These are phyloP conservation scores for Sebastes iracundus DNA, from an alignment of 2,797 vertebrate species.

Conservation along the genomic window DNA sequence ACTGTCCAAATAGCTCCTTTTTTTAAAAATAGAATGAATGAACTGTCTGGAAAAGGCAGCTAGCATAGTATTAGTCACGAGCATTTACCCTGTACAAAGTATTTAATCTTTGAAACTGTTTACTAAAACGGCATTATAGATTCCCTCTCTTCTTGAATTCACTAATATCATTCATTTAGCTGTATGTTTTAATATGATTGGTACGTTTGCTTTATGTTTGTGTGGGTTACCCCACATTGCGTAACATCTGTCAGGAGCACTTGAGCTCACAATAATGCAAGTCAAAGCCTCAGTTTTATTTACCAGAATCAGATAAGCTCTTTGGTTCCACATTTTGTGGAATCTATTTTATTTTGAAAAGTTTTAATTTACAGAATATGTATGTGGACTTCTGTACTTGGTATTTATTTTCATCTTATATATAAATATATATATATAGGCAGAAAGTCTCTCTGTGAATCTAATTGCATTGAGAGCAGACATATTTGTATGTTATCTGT, in stretches of 20 bases:
- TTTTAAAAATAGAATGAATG: background rate
- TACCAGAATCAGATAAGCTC: constrained; percentile 78
- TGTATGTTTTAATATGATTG: constrained; percentile 37
- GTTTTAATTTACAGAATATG: constrained; percentile 60
- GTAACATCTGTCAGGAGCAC: constrained; percentile 32
- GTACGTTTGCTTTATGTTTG: constrained; percentile 29
- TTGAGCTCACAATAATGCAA: constrained; percentile 14
- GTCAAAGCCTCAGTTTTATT: constrained; percentile 61
- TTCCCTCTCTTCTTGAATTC: constrained; percentile 34
- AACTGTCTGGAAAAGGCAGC: constrained; percentile 21
- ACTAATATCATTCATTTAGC: constrained; percentile 49
- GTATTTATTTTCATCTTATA: constrained; percentile 74
- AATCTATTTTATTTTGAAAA: constrained; percentile 57
- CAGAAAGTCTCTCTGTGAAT: constrained; percentile 43
- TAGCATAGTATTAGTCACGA: constrained; percentile 28
- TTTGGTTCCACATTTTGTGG: constrained; percentile 54
- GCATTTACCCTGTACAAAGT: constrained; percentile 64
- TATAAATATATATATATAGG: background rate
- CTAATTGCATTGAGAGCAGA: constrained; percentile 40
- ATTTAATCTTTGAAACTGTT: constrained; percentile 49
- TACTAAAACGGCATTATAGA: constrained; percentile 52
- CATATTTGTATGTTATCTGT: constrained; percentile 42
- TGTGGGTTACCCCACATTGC: constrained; percentile 33
- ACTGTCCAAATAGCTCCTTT: background rate
- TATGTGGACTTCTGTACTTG: constrained; percentile 60